Percentiles rank a stretch among this genome's conserved stretches.
phyloP scores from a whole-genome alignment of 2,797 vertebrate species.

The Melanotaenia nigrans region DNA sequence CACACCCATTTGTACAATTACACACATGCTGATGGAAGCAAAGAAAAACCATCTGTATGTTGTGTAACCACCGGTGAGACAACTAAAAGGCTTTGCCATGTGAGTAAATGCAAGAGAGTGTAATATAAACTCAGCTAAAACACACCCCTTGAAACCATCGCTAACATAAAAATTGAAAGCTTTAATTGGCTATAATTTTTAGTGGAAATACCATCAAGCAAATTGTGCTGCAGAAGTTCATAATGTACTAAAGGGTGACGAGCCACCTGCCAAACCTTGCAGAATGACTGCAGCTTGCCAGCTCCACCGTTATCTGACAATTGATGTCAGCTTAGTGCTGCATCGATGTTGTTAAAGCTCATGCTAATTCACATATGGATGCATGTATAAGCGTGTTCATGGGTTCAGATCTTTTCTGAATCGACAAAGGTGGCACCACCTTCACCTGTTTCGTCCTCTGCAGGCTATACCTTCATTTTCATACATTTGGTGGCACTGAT shows the following conservation, averaged over 20 bases:
- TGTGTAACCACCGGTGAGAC: slow-evolving; percentile 64
- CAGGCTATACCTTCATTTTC: slow-evolving; percentile 38
- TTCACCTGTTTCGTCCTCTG: slow-evolving; percentile 42
- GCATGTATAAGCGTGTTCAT: slow-evolving; percentile 8
- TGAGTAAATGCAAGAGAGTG: slow-evolving; percentile 52
- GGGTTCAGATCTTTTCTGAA: slow-evolving; percentile 12
- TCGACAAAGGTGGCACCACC: slow-evolving; percentile 20
- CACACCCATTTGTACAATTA: slow-evolving; percentile 33
- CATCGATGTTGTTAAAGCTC: slow-evolving; percentile 1
- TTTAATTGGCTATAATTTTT: slow-evolving; percentile 42
- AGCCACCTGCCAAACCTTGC: slow-evolving; percentile 50
- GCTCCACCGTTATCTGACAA: slow-evolving; percentile 27
- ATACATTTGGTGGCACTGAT: slow-evolving; percentile 44
- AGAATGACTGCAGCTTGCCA: slow-evolving; percentile 33
- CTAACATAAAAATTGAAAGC: slow-evolving; percentile 35
- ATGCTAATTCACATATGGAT: slow-evolving; percentile 12
- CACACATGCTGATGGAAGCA: slow-evolving; percentile 71
- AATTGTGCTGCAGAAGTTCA: slow-evolving; percentile 23
- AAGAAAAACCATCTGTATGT: slow-evolving; percentile 78
- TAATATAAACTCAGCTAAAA: slow-evolving; percentile 28
- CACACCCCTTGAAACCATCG: slow-evolving; percentile 4
- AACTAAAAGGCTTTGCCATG: slow-evolving; percentile 50
- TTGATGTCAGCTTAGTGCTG: slow-evolving; percentile 30
- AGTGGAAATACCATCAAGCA: slow-evolving; percentile 30
- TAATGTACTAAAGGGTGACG: slow-evolving; percentile 25